These are phyloP conservation scores for Alethe diademata DNA, from an alignment of 2,113 vertebrate genomes.

Conservation along the genomic window DNA sequence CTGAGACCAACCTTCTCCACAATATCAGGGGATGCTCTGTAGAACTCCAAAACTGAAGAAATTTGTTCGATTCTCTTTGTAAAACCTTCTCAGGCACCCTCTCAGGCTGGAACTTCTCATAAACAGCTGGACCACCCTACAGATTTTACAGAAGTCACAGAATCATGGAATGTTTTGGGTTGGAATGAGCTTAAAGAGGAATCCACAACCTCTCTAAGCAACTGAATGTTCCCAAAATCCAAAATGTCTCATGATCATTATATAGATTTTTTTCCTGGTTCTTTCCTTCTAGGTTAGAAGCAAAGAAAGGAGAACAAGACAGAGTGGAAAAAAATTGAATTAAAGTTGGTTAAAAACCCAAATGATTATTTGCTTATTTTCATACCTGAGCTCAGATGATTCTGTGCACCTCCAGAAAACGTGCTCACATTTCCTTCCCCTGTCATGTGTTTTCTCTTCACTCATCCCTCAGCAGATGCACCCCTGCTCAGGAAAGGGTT, in stretches of 20 bases:
- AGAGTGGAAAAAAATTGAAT: not conserved
- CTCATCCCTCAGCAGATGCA: not conserved
- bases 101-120: not conserved
- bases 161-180: not conserved
- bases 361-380: accelerated
- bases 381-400: not conserved
- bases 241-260: not conserved
- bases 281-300: not conserved
- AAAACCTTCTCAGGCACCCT: not conserved
- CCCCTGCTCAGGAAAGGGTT: not conserved
- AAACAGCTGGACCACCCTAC: not conserved
- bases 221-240: not conserved
- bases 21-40: accelerated
- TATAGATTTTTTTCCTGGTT: not conserved
- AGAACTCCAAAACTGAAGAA: not conserved
- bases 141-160: not conserved
- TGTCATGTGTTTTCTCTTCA: not conserved
- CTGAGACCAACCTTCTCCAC: not conserved
- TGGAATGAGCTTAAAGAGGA: not conserved
- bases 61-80: not conserved
- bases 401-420: not conserved
- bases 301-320: not conserved
- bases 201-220: not conserved
- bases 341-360: not conserved
- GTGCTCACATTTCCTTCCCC: not conserved